A percentile compares a stretch with the other conserved stretches of the same genome.
These are phyloP conservation scores for Pitta sordida DNA, from an alignment of 2,113 vertebrate species.

Conservation along the genomic window DNA sequence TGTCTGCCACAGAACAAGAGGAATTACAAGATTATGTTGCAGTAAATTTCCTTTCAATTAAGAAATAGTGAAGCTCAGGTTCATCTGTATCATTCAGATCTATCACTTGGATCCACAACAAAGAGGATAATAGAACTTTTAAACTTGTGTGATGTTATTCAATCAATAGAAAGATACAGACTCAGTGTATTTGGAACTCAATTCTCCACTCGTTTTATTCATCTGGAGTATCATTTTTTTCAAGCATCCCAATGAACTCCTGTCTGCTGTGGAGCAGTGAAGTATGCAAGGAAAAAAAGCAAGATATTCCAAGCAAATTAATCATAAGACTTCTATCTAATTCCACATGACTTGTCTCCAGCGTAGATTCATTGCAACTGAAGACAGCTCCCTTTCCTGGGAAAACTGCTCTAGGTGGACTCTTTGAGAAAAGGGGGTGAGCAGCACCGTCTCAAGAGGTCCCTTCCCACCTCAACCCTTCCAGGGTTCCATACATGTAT, in stretches of 20 bases:
- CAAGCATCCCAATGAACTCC: neutral
- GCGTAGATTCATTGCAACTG: neutral
- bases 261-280: neutral
- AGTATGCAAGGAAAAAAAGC: neutral
- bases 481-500: neutral
- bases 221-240: neutral
- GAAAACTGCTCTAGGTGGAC: neutral
- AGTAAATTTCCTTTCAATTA: neutral
- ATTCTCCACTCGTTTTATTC: neutral
- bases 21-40: neutral
- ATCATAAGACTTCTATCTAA: neutral
- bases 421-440: neutral
- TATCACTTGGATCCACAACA: neutral
- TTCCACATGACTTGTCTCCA: neutral
- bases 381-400: neutral
- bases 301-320: neutral
- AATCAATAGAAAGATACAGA: neutral
- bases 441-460: neutral
- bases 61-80: neutral
- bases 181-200: neutral
- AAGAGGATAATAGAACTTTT: neutral
- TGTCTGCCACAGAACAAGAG: neutral
- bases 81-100: neutral
- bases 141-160: neutral
- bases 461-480: neutral